phyloP scores from a whole-genome alignment of 2,888 invertebrate genomes.

The Euclidia mi region DNA sequence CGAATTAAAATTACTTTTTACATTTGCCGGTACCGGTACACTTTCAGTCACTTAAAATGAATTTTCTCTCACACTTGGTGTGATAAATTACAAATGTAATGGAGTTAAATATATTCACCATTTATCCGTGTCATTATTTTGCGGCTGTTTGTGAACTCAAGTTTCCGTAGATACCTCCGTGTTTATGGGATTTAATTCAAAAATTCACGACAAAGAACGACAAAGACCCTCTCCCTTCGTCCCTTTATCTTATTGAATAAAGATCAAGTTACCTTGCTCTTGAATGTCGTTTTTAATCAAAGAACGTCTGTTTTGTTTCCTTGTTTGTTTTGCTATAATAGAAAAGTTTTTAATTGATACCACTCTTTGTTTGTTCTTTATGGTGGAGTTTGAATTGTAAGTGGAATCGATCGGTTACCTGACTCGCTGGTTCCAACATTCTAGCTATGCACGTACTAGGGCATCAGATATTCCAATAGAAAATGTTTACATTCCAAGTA shows the following conservation, averaged over 20 bases:
- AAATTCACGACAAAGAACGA: constrained; percentile 51
- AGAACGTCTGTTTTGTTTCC: constrained; percentile 73
- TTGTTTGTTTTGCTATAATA: constrained; percentile 70
- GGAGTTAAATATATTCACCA: constrained; percentile 34
- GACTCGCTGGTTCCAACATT: background rate
- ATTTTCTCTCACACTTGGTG: constrained; percentile 11
- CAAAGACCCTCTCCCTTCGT: constrained; percentile 52
- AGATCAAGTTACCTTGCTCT: constrained; percentile 61
- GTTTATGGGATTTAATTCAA: constrained; percentile 65
- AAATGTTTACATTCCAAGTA: no score
- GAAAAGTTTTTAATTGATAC: constrained; percentile 80
- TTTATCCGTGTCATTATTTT: constrained; percentile 55
- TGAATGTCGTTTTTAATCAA: constrained; percentile 75
- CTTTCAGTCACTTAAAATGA: constrained; percentile 8
- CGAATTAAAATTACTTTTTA: constrained; percentile 2
- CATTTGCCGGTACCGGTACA: background rate
- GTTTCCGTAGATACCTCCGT: constrained; percentile 52
- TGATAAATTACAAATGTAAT: constrained; percentile 31
- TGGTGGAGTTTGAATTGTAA: constrained; percentile 29
- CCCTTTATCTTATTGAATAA: constrained; percentile 59
- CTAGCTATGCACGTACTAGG: background rate
- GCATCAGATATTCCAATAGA: no score
- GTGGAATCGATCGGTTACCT: constrained; percentile 52
- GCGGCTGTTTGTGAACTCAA: constrained; percentile 51
- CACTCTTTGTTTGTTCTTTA: constrained; percentile 63